These are phyloP conservation scores for Antheraea yamamai DNA, from an alignment of 2,888 invertebrate species.

Conservation along the genomic window DNA sequence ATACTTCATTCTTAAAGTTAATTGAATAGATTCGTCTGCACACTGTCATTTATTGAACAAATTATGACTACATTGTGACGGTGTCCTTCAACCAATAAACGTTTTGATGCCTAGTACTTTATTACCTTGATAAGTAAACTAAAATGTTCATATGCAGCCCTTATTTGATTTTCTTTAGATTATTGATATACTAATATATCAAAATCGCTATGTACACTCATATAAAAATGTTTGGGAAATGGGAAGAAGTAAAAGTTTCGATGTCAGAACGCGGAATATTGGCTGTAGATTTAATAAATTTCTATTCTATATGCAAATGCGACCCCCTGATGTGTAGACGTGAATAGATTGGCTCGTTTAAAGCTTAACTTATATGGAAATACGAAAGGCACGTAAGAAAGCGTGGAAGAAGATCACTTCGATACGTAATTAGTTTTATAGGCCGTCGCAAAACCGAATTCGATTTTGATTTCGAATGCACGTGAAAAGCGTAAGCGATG, in stretches of 20 bases:
- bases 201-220: constrained; percentile 42
- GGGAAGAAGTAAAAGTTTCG: constrained; percentile 73
- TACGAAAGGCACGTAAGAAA: constrained; percentile 82
- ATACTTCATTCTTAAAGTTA: constrained; percentile 52
- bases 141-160: neutral
- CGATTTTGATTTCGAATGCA: constrained; percentile 65
- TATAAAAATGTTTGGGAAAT: constrained; percentile 54
- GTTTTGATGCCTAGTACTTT: neutral
- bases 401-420: constrained; percentile 77
- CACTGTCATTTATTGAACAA: constrained; percentile 63
- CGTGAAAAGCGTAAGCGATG: constrained; percentile 49
- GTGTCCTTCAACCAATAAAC: constrained; percentile 55
- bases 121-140: neutral
- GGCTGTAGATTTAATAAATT: constrained; percentile 83
- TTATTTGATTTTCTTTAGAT: neutral
- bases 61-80: constrained; percentile 58
- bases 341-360: constrained; percentile 83
- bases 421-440: constrained; percentile 81
- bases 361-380: constrained; percentile 82
- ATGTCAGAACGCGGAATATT: constrained; percentile 79
- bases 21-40: constrained; percentile 50
- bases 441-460: constrained; percentile 65
- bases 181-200: neutral
- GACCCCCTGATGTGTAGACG: constrained; percentile 82
- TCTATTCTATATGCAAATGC: constrained; percentile 82